Evolutionary conservation across 2,113 vertebrate genomes (phyloP), one percentile per base, ranked within the genome.

Genomic region (Aptenodytes patagonicus): DNA sequence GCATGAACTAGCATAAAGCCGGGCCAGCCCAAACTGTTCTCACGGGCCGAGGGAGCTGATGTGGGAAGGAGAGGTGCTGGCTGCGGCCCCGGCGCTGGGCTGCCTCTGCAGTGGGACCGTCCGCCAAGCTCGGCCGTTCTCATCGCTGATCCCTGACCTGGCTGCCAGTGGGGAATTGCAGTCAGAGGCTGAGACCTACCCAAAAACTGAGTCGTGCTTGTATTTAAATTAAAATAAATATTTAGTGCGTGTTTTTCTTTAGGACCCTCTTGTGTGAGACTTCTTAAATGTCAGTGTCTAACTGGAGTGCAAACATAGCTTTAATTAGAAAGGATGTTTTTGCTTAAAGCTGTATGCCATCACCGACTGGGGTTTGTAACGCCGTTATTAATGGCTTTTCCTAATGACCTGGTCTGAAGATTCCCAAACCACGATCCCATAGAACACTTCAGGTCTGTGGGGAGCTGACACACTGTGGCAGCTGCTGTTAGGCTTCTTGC

Each of bases 211-310:
- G 87, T 88, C 93, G 90, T 17, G 19, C 90, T 82, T 82, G 76
- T 62, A 62, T 89, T 97, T 78, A 73, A 94, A 95, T 96, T 14
- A 85, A 96, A 98, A 95, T 73, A 93, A 95, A 89, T 91, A 93
- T 96, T 97, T 83, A 87, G 72, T 24, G 60, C 14, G 5, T 68
- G 49, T 44, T 68, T 92, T 93, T 82, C 92, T 92, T 95, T n/a
- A 80, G 60, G 80, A 75, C 89, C 44, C 47, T 95, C 95, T 87
- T 71, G 51, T 95, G 93, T 75, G 92, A 92, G 83, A 52, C 81
- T 93, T 94, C 76, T n/a, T 92, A 94, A 95, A 93, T 88, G 95
- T 87, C 81, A 70, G 90, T 70, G 76, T 97, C 96, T 84, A 93
- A 94, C 85, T 40, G 82, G 66, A 97, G 96, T 46, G 69, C 95